A percentile compares a stretch with the other conserved stretches of the same genome.
phyloP scores from a whole-genome alignment of 2,888 invertebrate genomes.

The Eustalomyia histrio region DNA sequence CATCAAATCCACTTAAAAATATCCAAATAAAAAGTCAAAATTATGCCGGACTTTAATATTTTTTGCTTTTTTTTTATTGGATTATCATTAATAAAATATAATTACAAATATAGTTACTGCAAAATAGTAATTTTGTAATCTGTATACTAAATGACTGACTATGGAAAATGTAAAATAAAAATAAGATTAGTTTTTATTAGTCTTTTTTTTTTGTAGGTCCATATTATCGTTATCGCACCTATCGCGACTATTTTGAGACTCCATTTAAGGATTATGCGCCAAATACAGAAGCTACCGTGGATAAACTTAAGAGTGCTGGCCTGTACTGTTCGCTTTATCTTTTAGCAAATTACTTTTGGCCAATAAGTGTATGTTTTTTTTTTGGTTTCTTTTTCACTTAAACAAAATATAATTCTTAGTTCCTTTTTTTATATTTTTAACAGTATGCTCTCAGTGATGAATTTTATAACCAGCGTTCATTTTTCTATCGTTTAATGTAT shows the following conservation, averaged over 20 bases:
- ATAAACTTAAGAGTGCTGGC: slow-evolving; percentile 85
- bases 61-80: too few species aligned
- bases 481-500: slow-evolving; percentile 90
- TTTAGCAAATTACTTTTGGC: slow-evolving; percentile 84
- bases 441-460: slow-evolving; percentile 91
- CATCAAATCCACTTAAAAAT: too few species aligned
- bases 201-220: slow-evolving; percentile 84
- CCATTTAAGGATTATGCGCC: slow-evolving; percentile 85
- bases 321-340: slow-evolving; percentile 85
- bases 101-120: too few species aligned
- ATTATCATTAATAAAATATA: too few species aligned
- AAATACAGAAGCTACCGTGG: slow-evolving; percentile 82
- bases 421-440: not conserved
- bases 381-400: not conserved
- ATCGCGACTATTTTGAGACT: slow-evolving; percentile 87
- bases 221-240: slow-evolving; percentile 94
- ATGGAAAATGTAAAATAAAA: too few species aligned
- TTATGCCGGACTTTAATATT: too few species aligned
- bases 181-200: too few species aligned
- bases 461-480: slow-evolving; percentile 84
- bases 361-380: slow-evolving; percentile 84
- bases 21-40: too few species aligned
- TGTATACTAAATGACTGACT: too few species aligned
- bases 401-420: not conserved
- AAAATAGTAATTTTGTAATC: too few species aligned